Conservation (phyloP, 2,113 vertebrate species). For the Hyperopisus bebe region DNA sequence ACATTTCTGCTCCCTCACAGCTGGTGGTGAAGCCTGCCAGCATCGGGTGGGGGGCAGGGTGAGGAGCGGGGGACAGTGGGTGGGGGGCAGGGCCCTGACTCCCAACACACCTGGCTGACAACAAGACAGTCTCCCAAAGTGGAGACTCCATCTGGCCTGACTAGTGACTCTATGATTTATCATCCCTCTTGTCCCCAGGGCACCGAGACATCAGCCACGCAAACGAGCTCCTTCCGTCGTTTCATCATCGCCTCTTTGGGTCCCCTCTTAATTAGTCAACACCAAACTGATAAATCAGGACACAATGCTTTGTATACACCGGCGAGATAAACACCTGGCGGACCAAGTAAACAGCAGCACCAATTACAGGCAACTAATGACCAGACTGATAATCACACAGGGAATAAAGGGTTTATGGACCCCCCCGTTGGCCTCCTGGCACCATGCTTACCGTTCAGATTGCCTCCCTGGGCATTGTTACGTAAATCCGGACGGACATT, state of each 20-base stretch:
- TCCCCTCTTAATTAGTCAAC: neutral
- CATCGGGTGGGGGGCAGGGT: no score
- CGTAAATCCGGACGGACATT: neutral
- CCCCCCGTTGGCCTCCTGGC: neutral
- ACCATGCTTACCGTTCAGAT: neutral
- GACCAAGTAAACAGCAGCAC: neutral
- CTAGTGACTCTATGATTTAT: neutral
- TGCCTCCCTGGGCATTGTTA: neutral
- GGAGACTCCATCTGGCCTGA: neutral
- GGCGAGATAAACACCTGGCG: neutral
- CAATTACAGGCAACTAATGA: constrained; percentile 2
- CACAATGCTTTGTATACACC: neutral
- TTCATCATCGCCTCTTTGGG: neutral
- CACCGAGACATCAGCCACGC: neutral
- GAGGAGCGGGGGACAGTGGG: no score
- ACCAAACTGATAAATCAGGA: neutral
- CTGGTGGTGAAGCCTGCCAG: neutral
- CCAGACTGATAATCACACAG: neutral
- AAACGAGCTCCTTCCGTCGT: neutral
- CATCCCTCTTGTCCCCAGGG: neutral
- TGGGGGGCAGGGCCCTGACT: neutral
- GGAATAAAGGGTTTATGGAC: neutral
- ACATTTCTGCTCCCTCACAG: neutral
- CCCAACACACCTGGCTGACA: neutral
- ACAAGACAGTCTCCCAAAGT: neutral